Conservation (phyloP, 2,888 invertebrate genomes). For the Harmothoe impar region DNA sequence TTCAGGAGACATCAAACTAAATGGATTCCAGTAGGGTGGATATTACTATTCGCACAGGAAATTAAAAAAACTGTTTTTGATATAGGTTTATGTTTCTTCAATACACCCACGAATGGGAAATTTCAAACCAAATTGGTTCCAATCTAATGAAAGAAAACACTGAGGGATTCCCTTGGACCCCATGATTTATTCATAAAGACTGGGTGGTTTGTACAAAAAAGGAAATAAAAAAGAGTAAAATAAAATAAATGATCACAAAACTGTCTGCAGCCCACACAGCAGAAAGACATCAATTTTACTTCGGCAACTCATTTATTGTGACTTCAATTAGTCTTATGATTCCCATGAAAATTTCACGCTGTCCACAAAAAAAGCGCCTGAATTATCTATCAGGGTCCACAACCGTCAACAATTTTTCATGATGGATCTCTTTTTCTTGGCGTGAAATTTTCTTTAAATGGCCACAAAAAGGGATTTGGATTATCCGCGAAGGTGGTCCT, state of each 20-base stretch:
- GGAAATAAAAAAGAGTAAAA: not conserved
- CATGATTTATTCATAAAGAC: slow-evolving; percentile 31
- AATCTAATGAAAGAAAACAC: too few species aligned
- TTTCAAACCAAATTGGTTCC: too few species aligned
- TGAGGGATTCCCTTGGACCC: too few species aligned
- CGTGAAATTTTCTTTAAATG: not conserved
- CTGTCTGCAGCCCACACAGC: not conserved
- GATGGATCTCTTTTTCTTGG: not conserved
- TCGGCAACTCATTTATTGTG: slow-evolving; percentile 18
- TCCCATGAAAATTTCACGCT: not conserved
- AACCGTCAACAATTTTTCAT: not conserved
- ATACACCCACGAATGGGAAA: too few species aligned
- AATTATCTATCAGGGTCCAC: slow-evolving; percentile 26
- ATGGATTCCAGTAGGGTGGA: too few species aligned
- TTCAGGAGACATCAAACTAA: too few species aligned
- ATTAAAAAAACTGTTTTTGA: too few species aligned
- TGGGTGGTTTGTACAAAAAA: not conserved
- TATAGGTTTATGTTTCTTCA: too few species aligned
- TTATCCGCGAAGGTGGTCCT: not conserved
- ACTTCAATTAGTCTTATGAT: slow-evolving; percentile 32
- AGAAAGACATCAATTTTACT: slow-evolving; percentile 39
- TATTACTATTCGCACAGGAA: too few species aligned
- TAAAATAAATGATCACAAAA: too few species aligned
- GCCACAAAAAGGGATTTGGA: not conserved
- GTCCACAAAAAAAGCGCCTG: not conserved